Conservation (phyloP, 2,797 vertebrate genomes). For the Melopsittacus undulatus region DNA sequence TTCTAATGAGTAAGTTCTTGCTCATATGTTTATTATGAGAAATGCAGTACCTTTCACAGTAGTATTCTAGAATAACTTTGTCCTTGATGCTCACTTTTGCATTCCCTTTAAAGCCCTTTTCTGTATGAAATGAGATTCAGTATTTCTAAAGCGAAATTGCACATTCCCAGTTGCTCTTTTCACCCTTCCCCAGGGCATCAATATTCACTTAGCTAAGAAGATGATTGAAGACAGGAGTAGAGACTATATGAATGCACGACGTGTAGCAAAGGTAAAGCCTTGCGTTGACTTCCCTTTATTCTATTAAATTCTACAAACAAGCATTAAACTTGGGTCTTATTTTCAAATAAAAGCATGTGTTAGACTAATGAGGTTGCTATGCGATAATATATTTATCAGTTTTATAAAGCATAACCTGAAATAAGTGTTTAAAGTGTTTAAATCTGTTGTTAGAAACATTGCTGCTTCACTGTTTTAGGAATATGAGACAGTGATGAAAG, state of each 20-base stretch:
- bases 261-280: slow-evolving; percentile 92
- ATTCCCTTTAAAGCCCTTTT: not conserved
- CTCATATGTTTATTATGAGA: not conserved
- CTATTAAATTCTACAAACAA: not conserved
- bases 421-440: not conserved
- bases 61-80: not conserved
- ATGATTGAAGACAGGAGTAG: slow-evolving; percentile 99
- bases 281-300: not conserved
- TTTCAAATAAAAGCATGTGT: not conserved
- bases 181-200: slow-evolving; percentile 87
- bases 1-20: not conserved
- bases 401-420: not conserved
- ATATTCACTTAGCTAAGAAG: slow-evolving; percentile 98
- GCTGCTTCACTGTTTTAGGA: slow-evolving; percentile 80
- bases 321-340: not conserved
- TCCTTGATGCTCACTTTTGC: not conserved
- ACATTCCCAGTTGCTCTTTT: not conserved
- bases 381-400: not conserved
- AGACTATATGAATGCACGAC: slow-evolving; percentile 98
- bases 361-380: not conserved
- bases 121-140: not conserved
- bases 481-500: slow-evolving; percentile 99
- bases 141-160: not conserved
- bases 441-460: not conserved
- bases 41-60: not conserved